phyloP scores from a whole-genome alignment of 1,140 invertebrate species.

The Odontomachus brunneus region DNA sequence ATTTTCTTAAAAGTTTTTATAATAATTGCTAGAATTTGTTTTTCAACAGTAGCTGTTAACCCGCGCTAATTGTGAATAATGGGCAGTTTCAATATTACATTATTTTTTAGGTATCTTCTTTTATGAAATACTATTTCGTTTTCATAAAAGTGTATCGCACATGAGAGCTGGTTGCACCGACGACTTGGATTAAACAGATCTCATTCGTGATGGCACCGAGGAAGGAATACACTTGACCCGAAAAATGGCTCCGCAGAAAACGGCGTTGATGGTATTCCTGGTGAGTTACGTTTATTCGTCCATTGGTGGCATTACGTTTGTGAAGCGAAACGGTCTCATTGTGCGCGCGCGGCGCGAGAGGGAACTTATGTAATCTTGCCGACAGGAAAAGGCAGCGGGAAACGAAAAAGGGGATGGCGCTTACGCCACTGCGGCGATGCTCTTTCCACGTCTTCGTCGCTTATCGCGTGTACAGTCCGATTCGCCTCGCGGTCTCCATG shows the following conservation, averaged over 20 bases:
- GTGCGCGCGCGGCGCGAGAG: slow-evolving; percentile 34
- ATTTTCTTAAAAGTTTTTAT: neutral
- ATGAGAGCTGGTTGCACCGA: neutral
- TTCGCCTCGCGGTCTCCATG: slow-evolving; percentile 85
- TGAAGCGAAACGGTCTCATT: slow-evolving; percentile 50
- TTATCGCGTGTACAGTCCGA: slow-evolving; percentile 79
- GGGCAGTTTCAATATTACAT: too few relatives aligned
- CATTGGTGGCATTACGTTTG: slow-evolving; percentile 48
- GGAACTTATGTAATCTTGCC: slow-evolving; percentile 54
- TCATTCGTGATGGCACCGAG: neutral
- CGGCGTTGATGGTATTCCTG: slow-evolving; percentile 12
- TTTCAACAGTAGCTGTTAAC: neutral
- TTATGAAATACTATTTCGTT: neutral
- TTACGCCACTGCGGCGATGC: slow-evolving; percentile 75
- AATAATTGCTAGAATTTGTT: neutral
- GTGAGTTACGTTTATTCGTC: slow-evolving; percentile 44
- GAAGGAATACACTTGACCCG: neutral
- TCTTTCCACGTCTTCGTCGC: slow-evolving; percentile 76
- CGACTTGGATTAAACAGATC: neutral
- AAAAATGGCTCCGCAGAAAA: slow-evolving; percentile 6
- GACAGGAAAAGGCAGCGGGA: slow-evolving; percentile 64
- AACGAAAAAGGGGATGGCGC: slow-evolving; percentile 67
- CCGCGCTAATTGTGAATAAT: neutral
- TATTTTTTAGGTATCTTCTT: too few relatives aligned
- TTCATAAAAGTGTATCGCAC: neutral